Evolutionary conservation across 2,113 vertebrate genomes (phyloP).

Genomic region (Apteryx mantelli): DNA sequence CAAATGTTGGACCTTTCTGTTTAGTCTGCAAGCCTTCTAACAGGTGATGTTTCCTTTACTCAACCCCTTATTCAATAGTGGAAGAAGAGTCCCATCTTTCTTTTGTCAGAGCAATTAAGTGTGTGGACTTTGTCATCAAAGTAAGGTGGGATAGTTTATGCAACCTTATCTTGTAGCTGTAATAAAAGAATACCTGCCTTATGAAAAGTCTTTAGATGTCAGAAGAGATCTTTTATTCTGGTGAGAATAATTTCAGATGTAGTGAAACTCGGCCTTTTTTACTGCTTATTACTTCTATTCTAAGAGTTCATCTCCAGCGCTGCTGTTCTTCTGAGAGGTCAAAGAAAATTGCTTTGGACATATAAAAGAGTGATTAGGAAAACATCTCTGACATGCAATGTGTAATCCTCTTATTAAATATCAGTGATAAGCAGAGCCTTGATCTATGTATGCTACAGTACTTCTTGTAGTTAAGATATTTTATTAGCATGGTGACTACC

Average conservation of each 20-base stretch:
- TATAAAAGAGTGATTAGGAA: background rate
- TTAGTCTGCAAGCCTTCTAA: background rate
- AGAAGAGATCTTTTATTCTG: background rate
- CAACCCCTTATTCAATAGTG: accelerated
- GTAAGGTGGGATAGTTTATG: background rate
- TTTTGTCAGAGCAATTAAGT: background rate
- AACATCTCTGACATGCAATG: background rate
- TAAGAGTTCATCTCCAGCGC: background rate
- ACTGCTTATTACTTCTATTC: background rate
- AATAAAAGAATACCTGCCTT: background rate
- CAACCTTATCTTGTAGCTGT: background rate
- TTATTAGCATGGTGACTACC: background rate
- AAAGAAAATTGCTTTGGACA: background rate
- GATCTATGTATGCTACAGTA: background rate
- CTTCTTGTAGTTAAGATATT: background rate
- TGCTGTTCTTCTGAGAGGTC: background rate
- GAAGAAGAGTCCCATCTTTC: background rate
- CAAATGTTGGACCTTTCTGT: background rate
- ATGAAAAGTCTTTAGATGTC: background rate
- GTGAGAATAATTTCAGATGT: background rate
- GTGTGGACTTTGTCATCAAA: background rate
- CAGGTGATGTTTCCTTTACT: background rate
- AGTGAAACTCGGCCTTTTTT: background rate
- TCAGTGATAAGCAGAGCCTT: background rate
- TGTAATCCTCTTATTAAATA: background rate